Evolutionary conservation across 1,140 invertebrate species (phyloP), one percentile per base, ranked within the genome.

Genomic region (Meloidogyne floridensis): DNA sequence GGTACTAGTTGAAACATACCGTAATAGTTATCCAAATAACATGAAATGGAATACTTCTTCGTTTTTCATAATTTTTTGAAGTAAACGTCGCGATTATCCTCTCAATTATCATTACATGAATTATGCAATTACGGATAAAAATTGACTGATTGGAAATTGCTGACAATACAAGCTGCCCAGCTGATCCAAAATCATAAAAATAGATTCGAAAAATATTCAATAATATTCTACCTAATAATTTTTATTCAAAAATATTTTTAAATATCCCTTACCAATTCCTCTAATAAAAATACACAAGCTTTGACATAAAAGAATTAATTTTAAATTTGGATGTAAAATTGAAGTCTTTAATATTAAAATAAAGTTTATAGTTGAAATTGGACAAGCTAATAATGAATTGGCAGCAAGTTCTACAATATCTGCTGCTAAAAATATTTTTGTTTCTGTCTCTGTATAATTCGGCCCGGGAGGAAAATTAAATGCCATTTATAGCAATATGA

Each of bases 231-330:
- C 47, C 47, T 47, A 6, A 47, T 47, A 8, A 47, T 47, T 47
- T 8, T 47, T 47, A 47, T 4, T 47, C 7, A 47, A 47, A 47
- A 47, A 47, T 47, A 7, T 47, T 71, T 32, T 2, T 32, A 32
- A 32, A 32, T 32, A n/a, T 32, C 32, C 32, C 32, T 32, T 42
- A 71, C 70, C 70, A 42, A 71, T 71, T 71, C 18, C 70, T 42
- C 70, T 18, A 18, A 42, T 65, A 20, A 77, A 77, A 77, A 77
- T 77, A 65, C 75, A 77, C 54, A 32, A 13, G 13, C 75, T 77
- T 59, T 77, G 75, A 65, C 75, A 70, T 20, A 77, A 42, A 15
- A 77, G 47, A 32, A 77, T 77, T 54, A 77, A 77, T 20, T 77
- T 77, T 11, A 77, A 65, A 65, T 77, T 77, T 11, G 11, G 18